Base-by-base conservation (phyloP, 2,888 invertebrate genomes). In the Automeris io region DNA sequence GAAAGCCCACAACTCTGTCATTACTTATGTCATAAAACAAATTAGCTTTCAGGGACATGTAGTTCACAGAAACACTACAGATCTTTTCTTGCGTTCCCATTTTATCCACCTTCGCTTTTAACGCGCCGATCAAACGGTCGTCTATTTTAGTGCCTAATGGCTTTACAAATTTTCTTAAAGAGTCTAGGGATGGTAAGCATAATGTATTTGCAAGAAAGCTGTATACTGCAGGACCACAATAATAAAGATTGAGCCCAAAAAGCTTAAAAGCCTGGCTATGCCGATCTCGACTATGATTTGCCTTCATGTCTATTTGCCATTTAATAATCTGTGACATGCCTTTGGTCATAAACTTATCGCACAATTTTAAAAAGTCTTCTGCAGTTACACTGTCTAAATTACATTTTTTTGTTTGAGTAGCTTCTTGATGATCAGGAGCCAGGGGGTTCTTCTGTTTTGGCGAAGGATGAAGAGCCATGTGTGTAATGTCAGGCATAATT, bases 31-130 rank as follows among this genome's bases (percentile, higher is more conserved):
- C 29, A 37, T 51, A 49, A 42, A 16, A 46, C 2, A 54, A 25
- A 40, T 49, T 45, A 4, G 34, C 33, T 33, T 51, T 54, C 43
- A 41, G 42, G 45, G 47, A 46, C 43, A 50, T 47, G 42, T 42
- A 21, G 16, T 41, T 45, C 6, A 49, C 40, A 19, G 42, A 45
- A 36, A 54, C 33, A 43, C 42, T 47, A 26, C 51, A 54, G 33
- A 45, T 43, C 24, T 46, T 54, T 46, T 51, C 47, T 35, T 40
- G 12, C 13, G 39, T 1, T 24, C 36, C 23, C 50, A 49, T 54
- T 39, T 43, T 45, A 9, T 40, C 37, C 42, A 51, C 47, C 34
- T 51, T 51, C 6, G 24, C 12, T 43, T 47, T 46, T 32, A 49
- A 37, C 5, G 46, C 41, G 32, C 11, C n/a, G n/a, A 42, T 24